phyloP scores from a whole-genome alignment of 2,113 vertebrate species.

The Lophius piscatorius region DNA sequence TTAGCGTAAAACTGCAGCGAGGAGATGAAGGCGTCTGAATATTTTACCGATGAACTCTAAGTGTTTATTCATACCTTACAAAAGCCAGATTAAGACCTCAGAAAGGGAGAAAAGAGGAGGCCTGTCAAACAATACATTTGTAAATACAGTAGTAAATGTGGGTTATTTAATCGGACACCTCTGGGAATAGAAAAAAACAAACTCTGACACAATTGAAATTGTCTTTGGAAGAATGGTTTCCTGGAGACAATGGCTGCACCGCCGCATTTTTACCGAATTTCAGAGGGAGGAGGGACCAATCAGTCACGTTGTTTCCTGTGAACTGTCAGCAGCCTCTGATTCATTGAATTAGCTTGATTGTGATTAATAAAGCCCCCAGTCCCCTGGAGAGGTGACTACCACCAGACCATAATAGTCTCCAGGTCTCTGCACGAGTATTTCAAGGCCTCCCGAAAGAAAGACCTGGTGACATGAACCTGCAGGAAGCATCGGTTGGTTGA shows the following conservation, averaged over 20 bases:
- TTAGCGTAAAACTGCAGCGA: no score
- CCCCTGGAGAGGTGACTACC: neutral
- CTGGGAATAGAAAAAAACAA: constrained; percentile 16
- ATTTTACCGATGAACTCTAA: no score
- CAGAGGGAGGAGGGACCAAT: constrained; percentile 50
- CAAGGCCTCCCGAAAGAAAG: neutral
- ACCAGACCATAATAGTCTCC: neutral
- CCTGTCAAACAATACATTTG: no score
- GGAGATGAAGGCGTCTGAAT: no score
- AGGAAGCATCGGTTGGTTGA: no score
- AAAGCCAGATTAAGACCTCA: no score
- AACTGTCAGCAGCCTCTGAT: constrained; percentile 55
- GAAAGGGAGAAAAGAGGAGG: no score
- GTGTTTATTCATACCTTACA: no score
- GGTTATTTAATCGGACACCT: constrained; percentile 17
- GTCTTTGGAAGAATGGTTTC: constrained; percentile 65
- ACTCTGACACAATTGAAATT: constrained; percentile 71
- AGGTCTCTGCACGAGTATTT: neutral
- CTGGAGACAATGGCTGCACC: constrained; percentile 58
- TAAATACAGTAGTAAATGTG: no score
- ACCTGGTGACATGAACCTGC: no score
- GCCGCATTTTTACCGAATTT: constrained; percentile 67
- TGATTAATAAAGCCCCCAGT: neutral
- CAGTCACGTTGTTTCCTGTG: constrained; percentile 50
- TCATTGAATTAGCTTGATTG: constrained; percentile 34